Evolutionary conservation across 2,797 vertebrate genomes (phyloP).

Genomic region (Smutsia gigantea): DNA sequence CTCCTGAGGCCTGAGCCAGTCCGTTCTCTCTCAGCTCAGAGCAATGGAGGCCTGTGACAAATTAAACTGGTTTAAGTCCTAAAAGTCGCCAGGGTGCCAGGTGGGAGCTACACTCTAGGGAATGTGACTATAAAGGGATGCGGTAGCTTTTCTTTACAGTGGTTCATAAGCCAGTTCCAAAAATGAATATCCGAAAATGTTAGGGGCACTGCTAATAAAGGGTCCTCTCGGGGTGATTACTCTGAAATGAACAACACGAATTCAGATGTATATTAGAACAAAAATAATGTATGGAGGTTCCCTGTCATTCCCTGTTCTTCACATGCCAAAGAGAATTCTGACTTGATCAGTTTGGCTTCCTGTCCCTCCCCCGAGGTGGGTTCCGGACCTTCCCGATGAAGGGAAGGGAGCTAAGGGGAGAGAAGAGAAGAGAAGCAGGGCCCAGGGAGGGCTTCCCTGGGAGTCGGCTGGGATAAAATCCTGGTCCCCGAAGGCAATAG

Average conservation of each 20-base stretch:
- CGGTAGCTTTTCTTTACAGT: background rate
- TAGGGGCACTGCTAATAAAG: background rate
- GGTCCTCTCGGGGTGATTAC: background rate
- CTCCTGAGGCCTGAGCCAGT: background rate
- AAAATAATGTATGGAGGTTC: background rate
- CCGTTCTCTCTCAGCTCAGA: background rate
- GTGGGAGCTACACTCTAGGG: background rate
- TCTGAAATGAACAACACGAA: background rate
- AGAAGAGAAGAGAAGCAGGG: background rate
- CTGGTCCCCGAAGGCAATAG: background rate
- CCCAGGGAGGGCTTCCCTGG: background rate
- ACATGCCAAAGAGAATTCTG: background rate
- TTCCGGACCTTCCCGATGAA: background rate
- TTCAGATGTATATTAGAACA: background rate
- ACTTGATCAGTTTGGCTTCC: background rate
- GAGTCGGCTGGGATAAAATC: background rate
- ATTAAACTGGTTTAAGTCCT: background rate
- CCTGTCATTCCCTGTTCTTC: background rate
- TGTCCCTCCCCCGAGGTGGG: rapidly evolving
- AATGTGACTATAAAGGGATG: background rate
- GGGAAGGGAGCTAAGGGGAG: background rate
- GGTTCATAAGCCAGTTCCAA: background rate
- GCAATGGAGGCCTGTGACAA: background rate
- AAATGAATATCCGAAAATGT: background rate
- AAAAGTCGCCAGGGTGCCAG: too few relatives aligned